phyloP scores from a whole-genome alignment of 1,140 invertebrate species.

The Polypedilum vanderplanki region DNA sequence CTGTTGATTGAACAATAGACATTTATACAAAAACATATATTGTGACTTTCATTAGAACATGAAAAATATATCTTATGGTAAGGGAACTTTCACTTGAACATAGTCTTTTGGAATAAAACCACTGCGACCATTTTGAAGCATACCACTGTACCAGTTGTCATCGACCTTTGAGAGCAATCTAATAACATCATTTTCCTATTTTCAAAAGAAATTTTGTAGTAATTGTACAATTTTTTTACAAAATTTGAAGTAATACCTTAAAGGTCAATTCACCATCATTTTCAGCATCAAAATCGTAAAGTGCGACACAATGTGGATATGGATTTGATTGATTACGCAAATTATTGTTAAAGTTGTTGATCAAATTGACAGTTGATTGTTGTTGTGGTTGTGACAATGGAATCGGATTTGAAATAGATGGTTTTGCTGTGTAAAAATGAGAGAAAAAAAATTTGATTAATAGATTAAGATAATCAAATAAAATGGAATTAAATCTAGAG shows the following conservation, averaged over 20 bases:
- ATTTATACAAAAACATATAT: no score
- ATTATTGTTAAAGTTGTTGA: constrained; percentile 21
- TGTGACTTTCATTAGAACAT: no score
- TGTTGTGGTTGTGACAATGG: not conserved
- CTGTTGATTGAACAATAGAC: no score
- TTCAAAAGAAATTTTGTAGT: constrained; percentile 31
- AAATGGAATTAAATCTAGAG: no score
- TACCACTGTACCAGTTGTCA: constrained; percentile 93
- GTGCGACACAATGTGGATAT: constrained; percentile 73
- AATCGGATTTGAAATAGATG: constrained; percentile 15
- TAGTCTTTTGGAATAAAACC: constrained; percentile 91
- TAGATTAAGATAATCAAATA: no score
- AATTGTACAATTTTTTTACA: not conserved
- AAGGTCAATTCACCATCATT: constrained; percentile 92
- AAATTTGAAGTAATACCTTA: constrained; percentile 51
- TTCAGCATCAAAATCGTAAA: constrained; percentile 97
- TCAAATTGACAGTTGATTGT: constrained; percentile 11
- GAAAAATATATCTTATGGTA: constrained; percentile 51
- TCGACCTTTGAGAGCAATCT: constrained; percentile 86
- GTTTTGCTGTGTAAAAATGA: not conserved
- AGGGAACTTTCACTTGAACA: constrained; percentile 79
- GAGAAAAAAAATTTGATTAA: not conserved
- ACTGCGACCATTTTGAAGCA: constrained; percentile 76
- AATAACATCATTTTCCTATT: constrained; percentile 90
- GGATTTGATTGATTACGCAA: not conserved